Base-by-base conservation (phyloP, 2,888 invertebrate species). In the Pyrrhia umbra region DNA sequence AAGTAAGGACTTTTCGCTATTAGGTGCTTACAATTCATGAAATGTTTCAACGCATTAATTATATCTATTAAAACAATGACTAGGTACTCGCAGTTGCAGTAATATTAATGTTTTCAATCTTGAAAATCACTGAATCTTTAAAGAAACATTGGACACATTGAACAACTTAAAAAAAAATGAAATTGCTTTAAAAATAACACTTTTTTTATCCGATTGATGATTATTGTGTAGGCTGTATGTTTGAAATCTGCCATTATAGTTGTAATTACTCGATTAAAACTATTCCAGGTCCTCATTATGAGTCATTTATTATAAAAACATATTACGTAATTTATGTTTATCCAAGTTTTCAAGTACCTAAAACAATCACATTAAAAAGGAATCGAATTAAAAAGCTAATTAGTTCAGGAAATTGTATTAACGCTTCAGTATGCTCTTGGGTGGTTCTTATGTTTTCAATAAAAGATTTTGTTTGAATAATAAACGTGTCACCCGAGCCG, bases 401-500 rank as follows among this genome's bases (percentile, higher is more conserved):
- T 80, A 67, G 67, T 68, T 55, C 56, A 56, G 49, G 42, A 61
- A 77, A 45, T 57, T 20, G 54, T 37, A 61, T 51, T n/a, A 34
- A 57, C 1, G 60, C 10, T 56, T 54, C 25, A 55, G 37, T 59
- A 60, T 57, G 66, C 67, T 68, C 59, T 66, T 54, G 66, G 66
- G 54, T 67, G 65, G 62, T 72, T 75, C 79, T 75, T 81, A 68
- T 73, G 83, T 76, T 68, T 71, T 64, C 71, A 74, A 72, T 79
- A 73, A 78, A 69, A 76, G 51, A 69, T 71, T 34, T 76, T 77
- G 64, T 69, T 75, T 66, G 57, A 77, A 78, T 75, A 84, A 83
- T 81, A 82, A 81, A 65, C 69, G 70, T 68, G 88, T 82, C 83
- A 90, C 81, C 79, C 79, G 88, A 89, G 83, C 85, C 85, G 78